Evolutionary conservation across 2,888 invertebrate species (phyloP).

Genomic region (Hyppa rectilinea): DNA sequence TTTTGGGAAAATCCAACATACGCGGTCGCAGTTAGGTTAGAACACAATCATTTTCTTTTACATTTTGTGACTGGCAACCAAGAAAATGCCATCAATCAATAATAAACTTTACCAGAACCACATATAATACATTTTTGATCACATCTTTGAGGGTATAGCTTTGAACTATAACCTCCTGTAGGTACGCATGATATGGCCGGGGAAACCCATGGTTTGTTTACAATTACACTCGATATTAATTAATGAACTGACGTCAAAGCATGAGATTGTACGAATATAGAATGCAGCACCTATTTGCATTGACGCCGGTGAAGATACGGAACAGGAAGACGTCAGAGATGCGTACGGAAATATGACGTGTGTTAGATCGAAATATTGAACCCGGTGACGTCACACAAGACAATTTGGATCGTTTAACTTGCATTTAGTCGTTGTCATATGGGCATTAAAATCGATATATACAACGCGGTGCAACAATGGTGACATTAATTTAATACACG

Average conservation of each 20-base stretch:
- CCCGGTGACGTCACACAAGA: not conserved
- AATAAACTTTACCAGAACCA: constrained; percentile 15
- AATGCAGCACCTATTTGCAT: not conserved
- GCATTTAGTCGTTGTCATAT: not conserved
- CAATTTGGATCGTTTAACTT: not conserved
- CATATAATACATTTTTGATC: constrained; percentile 12
- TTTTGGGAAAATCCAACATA: constrained; percentile 15
- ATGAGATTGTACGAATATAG: constrained; percentile 35
- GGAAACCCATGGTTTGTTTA: constrained; percentile 60
- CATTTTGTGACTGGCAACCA: not conserved
- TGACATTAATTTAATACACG: no score
- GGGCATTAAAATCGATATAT: no score
- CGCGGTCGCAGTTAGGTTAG: not conserved
- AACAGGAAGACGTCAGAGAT: not conserved
- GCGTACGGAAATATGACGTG: not conserved
- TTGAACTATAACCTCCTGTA: constrained; percentile 48
- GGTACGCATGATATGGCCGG: constrained; percentile 40
- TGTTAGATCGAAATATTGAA: not conserved
- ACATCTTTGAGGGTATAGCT: constrained; percentile 19
- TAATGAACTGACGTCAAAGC: constrained; percentile 46
- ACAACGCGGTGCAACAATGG: no score
- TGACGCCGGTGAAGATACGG: constrained; percentile 17
- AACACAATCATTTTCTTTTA: constrained; percentile 1
- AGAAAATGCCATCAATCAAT: constrained; percentile 8
- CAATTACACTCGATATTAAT: constrained; percentile 40